These are phyloP conservation scores for Drosophila parthenogenetica DNA, from an alignment of 2,888 invertebrate genomes.

Conservation along the genomic window DNA sequence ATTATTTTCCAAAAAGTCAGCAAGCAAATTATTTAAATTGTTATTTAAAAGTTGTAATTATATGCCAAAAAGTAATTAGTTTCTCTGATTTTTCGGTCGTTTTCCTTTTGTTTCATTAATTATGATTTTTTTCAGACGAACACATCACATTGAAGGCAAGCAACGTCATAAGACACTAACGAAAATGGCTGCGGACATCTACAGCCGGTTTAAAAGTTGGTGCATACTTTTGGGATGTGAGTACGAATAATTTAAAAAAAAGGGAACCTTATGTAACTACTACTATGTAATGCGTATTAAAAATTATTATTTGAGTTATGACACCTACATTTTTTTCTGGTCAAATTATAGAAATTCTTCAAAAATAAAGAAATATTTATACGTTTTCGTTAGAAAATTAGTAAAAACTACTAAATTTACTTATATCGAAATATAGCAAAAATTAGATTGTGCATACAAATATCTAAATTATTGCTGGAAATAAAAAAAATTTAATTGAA, in stretches of 20 bases:
- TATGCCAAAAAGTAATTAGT: slow-evolving; percentile 71
- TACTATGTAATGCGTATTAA: neutral
- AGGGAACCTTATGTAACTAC: no score
- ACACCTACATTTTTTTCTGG: neutral
- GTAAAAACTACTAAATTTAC: no score
- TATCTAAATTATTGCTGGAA: no score
- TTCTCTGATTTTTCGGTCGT: slow-evolving; percentile 43
- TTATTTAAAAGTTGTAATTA: slow-evolving; percentile 77
- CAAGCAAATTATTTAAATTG: slow-evolving; percentile 78
- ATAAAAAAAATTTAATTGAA: no score
- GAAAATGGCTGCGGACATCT: slow-evolving; percentile 28
- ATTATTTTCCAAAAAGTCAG: slow-evolving; percentile 72
- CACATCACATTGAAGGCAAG: slow-evolving; percentile 25
- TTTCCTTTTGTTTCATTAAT: slow-evolving; percentile 28
- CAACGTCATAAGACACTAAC: slow-evolving; percentile 25
- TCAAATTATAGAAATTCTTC: no score
- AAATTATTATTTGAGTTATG: no score
- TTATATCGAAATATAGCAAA: no score
- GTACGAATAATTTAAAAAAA: slow-evolving; percentile 16
- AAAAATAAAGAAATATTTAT: no score
- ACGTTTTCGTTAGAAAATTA: no score
- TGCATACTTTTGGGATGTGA: slow-evolving; percentile 73
- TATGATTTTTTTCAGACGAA: slow-evolving; percentile 19
- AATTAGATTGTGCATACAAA: no score
- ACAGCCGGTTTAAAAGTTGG: slow-evolving; percentile 21